Conservation (phyloP, 2,888 invertebrate species). For the Sminthurides aquaticus region DNA sequence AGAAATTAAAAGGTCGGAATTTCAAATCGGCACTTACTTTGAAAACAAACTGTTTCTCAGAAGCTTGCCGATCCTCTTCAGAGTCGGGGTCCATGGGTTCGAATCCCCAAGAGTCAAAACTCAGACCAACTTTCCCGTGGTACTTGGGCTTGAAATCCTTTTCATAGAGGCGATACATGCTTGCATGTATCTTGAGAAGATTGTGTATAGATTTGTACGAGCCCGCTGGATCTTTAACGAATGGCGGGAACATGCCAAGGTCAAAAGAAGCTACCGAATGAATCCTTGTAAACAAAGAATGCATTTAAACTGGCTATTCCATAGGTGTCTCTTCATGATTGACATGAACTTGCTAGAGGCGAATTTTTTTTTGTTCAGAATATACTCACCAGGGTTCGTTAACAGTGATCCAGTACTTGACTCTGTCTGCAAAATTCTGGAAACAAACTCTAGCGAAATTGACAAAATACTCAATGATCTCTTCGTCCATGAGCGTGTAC, state of each 20-base stretch:
- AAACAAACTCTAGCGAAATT: conserved; percentile 26
- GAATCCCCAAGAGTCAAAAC: conserved; percentile 12
- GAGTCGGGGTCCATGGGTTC: conserved; percentile 11
- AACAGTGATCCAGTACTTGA: conserved; percentile 28
- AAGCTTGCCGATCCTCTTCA: conserved; percentile 26
- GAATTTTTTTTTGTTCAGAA: too few relatives aligned
- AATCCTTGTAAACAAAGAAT: too few relatives aligned
- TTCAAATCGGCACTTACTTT: too few relatives aligned
- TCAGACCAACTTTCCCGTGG: conserved; percentile 16
- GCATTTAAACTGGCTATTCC: too few relatives aligned
- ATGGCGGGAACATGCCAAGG: conserved; percentile 44
- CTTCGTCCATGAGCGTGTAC: conserved; percentile 32
- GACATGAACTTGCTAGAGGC: too few relatives aligned
- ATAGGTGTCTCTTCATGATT: too few relatives aligned
- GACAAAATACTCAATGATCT: conserved; percentile 21
- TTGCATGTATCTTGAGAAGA: conserved; percentile 16
- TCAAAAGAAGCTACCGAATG: conserved; percentile 47
- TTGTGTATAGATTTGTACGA: conserved; percentile 12
- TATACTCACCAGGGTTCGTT: conserved; percentile 59
- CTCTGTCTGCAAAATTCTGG: conserved; percentile 31
- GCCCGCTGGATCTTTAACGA: background rate
- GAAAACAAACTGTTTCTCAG: conserved; percentile 33
- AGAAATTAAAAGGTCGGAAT: too few relatives aligned
- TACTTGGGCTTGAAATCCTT: conserved; percentile 4
- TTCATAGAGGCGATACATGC: conserved; percentile 11